phyloP scores from a whole-genome alignment of 2,888 invertebrate genomes.

The Diarsia dahlii region DNA sequence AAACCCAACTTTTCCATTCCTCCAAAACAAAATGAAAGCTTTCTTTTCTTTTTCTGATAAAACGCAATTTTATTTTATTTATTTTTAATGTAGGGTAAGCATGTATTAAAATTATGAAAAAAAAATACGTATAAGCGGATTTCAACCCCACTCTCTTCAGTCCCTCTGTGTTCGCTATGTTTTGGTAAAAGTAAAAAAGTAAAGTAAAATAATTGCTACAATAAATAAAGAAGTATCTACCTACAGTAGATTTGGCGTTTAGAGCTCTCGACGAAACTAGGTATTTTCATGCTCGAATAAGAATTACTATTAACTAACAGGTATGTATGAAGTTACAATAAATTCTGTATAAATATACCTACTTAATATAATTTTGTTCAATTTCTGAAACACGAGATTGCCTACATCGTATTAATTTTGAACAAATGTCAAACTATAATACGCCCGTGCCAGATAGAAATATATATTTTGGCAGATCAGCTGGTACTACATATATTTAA shows the following conservation, averaged over 20 bases:
- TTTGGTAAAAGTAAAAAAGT: no score
- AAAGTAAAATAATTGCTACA: not conserved
- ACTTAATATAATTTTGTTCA: slow-evolving; percentile 2
- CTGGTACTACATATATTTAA: not conserved
- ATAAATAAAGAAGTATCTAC: not conserved
- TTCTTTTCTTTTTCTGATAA: not conserved
- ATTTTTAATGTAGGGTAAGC: not conserved
- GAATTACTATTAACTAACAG: not conserved
- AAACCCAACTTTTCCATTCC: not conserved
- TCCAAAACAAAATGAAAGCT: slow-evolving; percentile 13
- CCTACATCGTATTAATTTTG: not conserved
- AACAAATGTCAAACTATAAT: not conserved
- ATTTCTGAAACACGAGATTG: not conserved
- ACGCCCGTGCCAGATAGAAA: no score
- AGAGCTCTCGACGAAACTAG: not conserved
- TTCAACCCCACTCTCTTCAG: not conserved
- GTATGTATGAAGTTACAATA: not conserved
- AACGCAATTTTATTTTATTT: slow-evolving; percentile 16
- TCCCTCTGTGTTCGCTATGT: not conserved
- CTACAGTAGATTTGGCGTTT: not conserved
- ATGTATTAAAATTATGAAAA: slow-evolving; percentile 11
- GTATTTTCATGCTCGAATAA: not conserved
- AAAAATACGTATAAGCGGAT: not conserved
- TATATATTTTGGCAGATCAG: not conserved
- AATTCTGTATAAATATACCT: not conserved